Percentiles rank a stretch among this genome's conserved stretches.
These are phyloP conservation scores for Drosophila acutilabella DNA, from an alignment of 2,888 invertebrate genomes.

Conservation along the genomic window DNA sequence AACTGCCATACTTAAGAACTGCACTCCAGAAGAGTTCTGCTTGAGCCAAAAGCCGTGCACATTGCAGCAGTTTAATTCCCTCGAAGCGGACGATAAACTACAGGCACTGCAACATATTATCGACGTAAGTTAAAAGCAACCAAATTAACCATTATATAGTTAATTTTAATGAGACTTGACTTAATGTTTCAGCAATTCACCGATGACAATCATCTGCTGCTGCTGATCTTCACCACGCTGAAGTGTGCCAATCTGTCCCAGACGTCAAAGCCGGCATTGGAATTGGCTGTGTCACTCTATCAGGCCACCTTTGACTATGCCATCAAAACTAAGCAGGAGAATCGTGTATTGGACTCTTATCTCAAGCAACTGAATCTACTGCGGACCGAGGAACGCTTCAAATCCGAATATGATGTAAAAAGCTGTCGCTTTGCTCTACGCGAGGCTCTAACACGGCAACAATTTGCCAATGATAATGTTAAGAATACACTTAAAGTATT, in stretches of 20 bases:
- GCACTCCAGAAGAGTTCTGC: conserved; percentile 79
- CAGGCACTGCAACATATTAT: conserved; percentile 79
- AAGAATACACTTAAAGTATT: conserved; percentile 82
- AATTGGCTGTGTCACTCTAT: conserved; percentile 78
- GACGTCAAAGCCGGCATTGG: conserved; percentile 80
- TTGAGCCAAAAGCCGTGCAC: conserved; percentile 79
- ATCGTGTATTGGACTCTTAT: conserved; percentile 83
- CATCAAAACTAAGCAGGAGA: conserved; percentile 80
- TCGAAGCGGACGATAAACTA: conserved; percentile 80
- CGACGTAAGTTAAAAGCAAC: conserved; percentile 65
- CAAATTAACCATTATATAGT: neutral
- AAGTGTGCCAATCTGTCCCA: conserved; percentile 83
- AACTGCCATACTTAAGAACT: conserved; percentile 6
- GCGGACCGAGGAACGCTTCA: conserved; percentile 83
- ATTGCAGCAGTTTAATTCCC: conserved; percentile 79
- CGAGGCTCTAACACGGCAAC: conserved; percentile 74
- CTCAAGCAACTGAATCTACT: conserved; percentile 83
- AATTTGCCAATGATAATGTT: conserved; percentile 80
- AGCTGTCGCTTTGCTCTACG: conserved; percentile 83
- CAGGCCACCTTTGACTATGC: conserved; percentile 83
- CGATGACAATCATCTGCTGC: conserved; percentile 81
- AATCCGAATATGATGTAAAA: conserved; percentile 79
- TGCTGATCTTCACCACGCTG: conserved; percentile 83
- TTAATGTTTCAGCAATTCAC: conserved; percentile 73
- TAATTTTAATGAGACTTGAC: neutral